Base-by-base conservation (phyloP, 1,140 invertebrate genomes). In the Lordiphosa mommai region DNA sequence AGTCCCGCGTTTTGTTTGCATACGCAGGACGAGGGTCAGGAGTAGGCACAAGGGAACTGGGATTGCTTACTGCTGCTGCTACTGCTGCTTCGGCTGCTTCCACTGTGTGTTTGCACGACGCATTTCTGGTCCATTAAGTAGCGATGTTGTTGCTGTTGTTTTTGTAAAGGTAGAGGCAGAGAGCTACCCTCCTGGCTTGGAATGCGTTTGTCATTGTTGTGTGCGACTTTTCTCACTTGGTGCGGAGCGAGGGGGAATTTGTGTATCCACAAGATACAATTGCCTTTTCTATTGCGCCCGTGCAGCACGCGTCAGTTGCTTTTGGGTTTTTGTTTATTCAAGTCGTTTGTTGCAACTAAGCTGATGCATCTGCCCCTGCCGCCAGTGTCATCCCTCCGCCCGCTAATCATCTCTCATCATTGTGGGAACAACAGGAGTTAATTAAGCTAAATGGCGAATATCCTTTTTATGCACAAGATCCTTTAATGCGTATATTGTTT, bases 81-180 rank as follows among this genome's bases (percentile, higher is more conserved):
- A 12, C 12, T 34, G 9, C 12, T 13, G 17, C 16, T 16, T 9
- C 13, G n/a, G 14, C 6, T 44, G 17, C 5, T 29, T 7, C 10
- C 9, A n/a, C 34, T 14, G 41, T 61, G 55, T 82, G 77, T 82
- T 82, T 84, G 77, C 77, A 76, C 67, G 65, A 69, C 72, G 77
- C 77, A 82, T 82, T 80, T 82, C 76, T 84, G 77, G 77, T 84
- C 77, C 77, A 82, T 82, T 84, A 84, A 84, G 77, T 84, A 72
- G 77, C 71, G 55, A 12, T 65, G 58, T 46, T 55, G 30, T 23
- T 60, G 23, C 13, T 66, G 32, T 61, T 58, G 32, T 61, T 65
- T 49, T 52, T 57, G 52, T 50, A 67, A 71, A 79, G 73, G 73
- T 77, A 52, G 37, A 58, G 23, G n/a, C n/a, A n/a, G n/a, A n/a